Percentiles rank a stretch among this genome's conserved stretches.
Evolutionary conservation across 2,797 vertebrate genomes (phyloP).

Genomic region (Diplodus puntazzo): DNA sequence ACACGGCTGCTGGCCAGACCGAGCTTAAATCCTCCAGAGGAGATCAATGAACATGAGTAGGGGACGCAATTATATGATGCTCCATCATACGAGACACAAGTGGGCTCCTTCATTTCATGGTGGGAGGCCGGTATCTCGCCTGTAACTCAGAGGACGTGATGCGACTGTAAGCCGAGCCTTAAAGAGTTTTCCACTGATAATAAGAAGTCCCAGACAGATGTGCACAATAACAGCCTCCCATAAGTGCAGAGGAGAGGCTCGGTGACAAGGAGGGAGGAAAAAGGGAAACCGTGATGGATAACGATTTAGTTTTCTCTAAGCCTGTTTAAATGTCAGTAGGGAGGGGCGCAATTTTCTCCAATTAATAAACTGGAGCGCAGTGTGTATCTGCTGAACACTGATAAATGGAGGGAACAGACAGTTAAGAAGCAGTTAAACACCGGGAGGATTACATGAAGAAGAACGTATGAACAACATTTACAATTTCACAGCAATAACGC

Average conservation of each 20-base stretch:
- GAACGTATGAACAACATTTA: neutral
- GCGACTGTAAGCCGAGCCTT: neutral
- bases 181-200: slow-evolving; percentile 1
- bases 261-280: neutral
- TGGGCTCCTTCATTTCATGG: slow-evolving; percentile 2
- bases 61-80: neutral
- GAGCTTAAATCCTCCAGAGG: neutral
- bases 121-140: neutral
- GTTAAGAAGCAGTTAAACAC: neutral
- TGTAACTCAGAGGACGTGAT: slow-evolving; percentile 5
- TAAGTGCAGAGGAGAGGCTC: neutral
- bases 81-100: slow-evolving; percentile 7
- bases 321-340: slow-evolving; percentile 21
- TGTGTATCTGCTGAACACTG: slow-evolving; percentile 8
- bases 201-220: neutral
- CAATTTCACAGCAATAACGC: neutral
- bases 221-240: neutral
- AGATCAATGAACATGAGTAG: neutral
- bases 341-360: slow-evolving; percentile 12
- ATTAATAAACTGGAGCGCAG: slow-evolving; percentile 45
- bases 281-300: slow-evolving; percentile 28
- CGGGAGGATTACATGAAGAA: neutral
- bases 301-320: slow-evolving; percentile 32
- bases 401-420: slow-evolving; percentile 9
- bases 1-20: neutral